Evolutionary conservation across 2,797 vertebrate species (phyloP).

Genomic region (Cyclopterus lumpus): DNA sequence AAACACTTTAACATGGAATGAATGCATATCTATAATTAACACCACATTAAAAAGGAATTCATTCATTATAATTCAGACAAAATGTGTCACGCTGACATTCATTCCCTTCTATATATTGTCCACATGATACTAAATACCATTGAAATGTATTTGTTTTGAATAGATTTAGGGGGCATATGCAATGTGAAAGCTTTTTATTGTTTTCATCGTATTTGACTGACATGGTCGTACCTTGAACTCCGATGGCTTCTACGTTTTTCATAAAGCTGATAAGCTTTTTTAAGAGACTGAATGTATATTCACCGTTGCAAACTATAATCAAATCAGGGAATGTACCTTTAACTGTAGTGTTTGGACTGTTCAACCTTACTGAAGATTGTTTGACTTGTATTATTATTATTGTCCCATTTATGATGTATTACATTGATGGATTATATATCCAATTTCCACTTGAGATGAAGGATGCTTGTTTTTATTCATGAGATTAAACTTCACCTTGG

Average conservation of each 20-base stretch:
- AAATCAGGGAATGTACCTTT: not conserved
- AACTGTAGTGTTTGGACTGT: not conserved
- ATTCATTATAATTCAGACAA: not conserved
- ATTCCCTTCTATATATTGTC: constrained; percentile 15
- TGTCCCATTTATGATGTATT: constrained; percentile 8
- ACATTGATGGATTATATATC: not conserved
- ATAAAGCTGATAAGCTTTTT: not conserved
- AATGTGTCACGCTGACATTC: not conserved
- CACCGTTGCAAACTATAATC: not conserved
- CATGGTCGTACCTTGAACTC: not conserved
- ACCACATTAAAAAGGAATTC: constrained; percentile 5
- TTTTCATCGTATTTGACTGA: not conserved
- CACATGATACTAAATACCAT: constrained; percentile 14
- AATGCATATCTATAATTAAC: not conserved
- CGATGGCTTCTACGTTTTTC: not conserved
- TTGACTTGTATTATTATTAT: not conserved
- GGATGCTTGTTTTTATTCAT: not conserved
- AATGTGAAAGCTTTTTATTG: constrained; percentile 8
- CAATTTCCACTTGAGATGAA: not conserved
- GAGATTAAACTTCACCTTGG: constrained; percentile 30
- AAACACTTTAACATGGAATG: not conserved
- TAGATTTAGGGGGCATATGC: constrained; percentile 21
- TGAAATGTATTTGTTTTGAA: constrained; percentile 3
- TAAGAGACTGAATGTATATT: not conserved
- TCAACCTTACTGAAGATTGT: not conserved